Conservation (phyloP, 2,797 vertebrate species). For the Anguilla obscura region DNA sequence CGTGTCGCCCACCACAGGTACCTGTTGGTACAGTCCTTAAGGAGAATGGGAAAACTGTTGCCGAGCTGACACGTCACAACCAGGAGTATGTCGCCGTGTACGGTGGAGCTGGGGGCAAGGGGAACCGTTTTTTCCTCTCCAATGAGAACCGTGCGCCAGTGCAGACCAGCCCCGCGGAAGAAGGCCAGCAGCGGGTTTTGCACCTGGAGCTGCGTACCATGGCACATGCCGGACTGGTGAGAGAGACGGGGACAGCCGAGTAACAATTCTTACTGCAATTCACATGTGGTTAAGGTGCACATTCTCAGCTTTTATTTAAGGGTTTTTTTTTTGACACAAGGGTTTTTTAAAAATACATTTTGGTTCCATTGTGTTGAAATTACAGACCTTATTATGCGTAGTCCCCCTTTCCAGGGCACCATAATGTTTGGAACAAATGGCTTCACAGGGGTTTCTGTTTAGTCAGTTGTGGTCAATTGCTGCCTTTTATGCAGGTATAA, state of each 20-base stretch:
- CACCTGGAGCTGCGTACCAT: conserved; percentile 88
- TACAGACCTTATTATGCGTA: not conserved
- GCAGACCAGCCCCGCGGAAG: conserved; percentile 73
- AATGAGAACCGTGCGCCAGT: conserved; percentile 88
- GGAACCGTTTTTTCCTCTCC: conserved; percentile 90
- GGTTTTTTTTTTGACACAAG: no score
- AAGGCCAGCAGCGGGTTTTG: conserved; percentile 81
- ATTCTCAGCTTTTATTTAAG: no score
- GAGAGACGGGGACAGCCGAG: conserved; percentile 26
- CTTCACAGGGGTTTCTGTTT: no score
- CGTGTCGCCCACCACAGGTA: conserved; percentile 70
- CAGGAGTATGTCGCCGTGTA: conserved; percentile 84
- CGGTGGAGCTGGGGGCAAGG: conserved; percentile 89
- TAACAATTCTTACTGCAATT: not conserved
- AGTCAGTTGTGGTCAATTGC: no score
- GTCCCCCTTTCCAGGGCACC: no score
- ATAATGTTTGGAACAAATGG: no score
- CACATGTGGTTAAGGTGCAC: no score
- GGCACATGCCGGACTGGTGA: conserved; percentile 93
- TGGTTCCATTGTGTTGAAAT: no score
- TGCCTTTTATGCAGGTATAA: no score
- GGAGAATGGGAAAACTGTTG: conserved; percentile 72
- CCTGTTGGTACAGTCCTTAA: conserved; percentile 89
- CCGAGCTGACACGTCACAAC: conserved; percentile 77
- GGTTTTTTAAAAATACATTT: no score